Evolutionary conservation across 2,797 vertebrate genomes (phyloP).

Genomic region (Cyprinodon diabolis): DNA sequence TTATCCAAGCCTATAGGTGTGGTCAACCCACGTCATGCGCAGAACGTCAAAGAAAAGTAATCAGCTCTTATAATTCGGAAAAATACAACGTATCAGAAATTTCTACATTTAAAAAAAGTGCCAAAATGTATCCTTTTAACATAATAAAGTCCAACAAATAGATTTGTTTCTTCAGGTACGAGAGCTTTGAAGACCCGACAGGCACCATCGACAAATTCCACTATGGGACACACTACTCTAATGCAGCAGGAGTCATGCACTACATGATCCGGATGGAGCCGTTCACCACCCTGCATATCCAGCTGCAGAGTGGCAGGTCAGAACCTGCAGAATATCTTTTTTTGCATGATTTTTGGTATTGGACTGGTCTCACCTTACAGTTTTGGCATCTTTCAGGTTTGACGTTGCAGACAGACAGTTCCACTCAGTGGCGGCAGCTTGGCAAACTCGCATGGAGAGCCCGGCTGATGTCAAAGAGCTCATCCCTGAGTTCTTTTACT

Average conservation of each 20-base stretch:
- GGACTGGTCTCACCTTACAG: neutral
- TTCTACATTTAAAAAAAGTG: neutral
- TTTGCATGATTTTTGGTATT: no score
- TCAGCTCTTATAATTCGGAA: slow-evolving; percentile 34
- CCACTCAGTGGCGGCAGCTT: slow-evolving; percentile 93
- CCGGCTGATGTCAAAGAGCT: slow-evolving; percentile 96
- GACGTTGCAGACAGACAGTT: slow-evolving; percentile 97
- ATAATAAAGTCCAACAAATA: neutral
- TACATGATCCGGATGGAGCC: slow-evolving; percentile 98
- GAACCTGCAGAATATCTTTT: neutral
- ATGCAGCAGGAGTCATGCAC: slow-evolving; percentile 98
- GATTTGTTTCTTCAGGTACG: slow-evolving; percentile 80
- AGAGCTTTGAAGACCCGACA: slow-evolving; percentile 96
- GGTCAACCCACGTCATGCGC: slow-evolving; percentile 91
- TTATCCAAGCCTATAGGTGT: slow-evolving; percentile 97
- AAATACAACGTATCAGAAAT: neutral
- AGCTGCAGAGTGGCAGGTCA: slow-evolving; percentile 96
- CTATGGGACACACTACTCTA: slow-evolving; percentile 98
- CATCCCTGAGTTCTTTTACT: slow-evolving; percentile 98
- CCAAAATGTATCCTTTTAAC: neutral
- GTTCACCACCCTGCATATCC: slow-evolving; percentile 95
- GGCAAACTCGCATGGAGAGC: slow-evolving; percentile 97
- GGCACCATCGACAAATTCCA: slow-evolving; percentile 97
- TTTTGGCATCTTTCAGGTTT: slow-evolving; percentile 77
- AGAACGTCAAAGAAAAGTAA: slow-evolving; percentile 95